phyloP scores from a whole-genome alignment of 2,888 invertebrate genomes.

The Chironomus tentans region DNA sequence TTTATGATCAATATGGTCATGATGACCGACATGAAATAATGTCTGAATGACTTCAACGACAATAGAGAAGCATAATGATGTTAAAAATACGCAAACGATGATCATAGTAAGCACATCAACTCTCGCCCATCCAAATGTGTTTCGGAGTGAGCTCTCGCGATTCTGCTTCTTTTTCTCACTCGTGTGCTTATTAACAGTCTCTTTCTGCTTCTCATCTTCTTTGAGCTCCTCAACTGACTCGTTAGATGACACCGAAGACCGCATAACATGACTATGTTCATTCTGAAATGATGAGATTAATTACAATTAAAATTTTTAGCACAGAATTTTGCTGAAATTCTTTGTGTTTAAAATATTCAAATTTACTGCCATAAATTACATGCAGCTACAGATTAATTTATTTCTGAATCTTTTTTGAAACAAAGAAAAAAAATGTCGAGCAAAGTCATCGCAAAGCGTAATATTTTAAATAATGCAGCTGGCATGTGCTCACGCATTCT shows the following conservation, averaged over 20 bases:
- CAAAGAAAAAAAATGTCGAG: no score
- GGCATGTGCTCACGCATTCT: no score
- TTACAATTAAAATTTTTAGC: not conserved
- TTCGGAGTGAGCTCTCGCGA: slow-evolving; percentile 56
- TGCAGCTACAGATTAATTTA: no score
- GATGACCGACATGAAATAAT: slow-evolving; percentile 62
- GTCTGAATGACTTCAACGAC: slow-evolving; percentile 75
- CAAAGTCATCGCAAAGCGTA: no score
- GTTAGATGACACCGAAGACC: not conserved
- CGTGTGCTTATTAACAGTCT: not conserved
- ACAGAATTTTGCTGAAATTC: not conserved
- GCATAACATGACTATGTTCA: not conserved
- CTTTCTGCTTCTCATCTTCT: not conserved
- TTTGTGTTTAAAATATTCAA: no score
- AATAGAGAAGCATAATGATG: slow-evolving; percentile 72
- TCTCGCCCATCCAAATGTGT: slow-evolving; percentile 88
- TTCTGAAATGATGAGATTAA: not conserved
- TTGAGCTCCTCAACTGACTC: not conserved
- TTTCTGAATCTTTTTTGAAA: no score
- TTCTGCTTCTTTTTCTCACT: slow-evolving; percentile 12
- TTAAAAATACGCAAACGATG: slow-evolving; percentile 70
- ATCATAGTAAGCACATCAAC: slow-evolving; percentile 79
- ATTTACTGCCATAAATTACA: no score
- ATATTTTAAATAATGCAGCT: no score
- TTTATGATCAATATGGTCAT: slow-evolving; percentile 49